Conservation (phyloP, 2,113 vertebrate genomes). For the Rhabdomys dilectus region DNA sequence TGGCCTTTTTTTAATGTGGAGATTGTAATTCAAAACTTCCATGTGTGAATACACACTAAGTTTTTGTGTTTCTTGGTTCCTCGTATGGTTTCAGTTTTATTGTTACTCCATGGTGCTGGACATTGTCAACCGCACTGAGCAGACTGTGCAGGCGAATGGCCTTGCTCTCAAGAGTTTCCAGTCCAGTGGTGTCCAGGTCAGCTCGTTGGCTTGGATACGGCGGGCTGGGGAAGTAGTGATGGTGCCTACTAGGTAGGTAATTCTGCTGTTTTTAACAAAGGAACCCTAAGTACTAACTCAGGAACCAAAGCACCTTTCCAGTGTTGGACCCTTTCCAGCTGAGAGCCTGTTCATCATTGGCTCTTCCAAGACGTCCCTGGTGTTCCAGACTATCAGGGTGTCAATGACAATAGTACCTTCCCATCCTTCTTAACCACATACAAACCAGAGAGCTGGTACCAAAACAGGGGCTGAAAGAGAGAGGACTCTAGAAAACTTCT, state of each 20-base stretch:
- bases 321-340: background rate
- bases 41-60: background rate
- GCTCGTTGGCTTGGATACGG: background rate
- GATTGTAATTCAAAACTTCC: background rate
- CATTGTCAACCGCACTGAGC: background rate
- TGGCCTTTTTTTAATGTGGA: background rate
- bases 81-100: fast-evolving
- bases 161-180: background rate
- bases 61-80: background rate
- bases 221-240: too few relatives aligned
- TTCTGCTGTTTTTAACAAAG: background rate
- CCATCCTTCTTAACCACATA: background rate
- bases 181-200: background rate
- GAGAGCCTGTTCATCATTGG: background rate
- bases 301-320: background rate
- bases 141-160: background rate
- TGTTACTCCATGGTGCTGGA: background rate
- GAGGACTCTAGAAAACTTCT: constrained; percentile 58
- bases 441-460: background rate
- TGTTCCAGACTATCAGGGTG: background rate
- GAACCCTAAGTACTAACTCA: background rate
- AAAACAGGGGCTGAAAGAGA: background rate
- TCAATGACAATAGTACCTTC: constrained; percentile 9
- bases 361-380: background rate
- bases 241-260: background rate